Percentiles rank a stretch among this genome's conserved stretches.
Conservation (phyloP, 2,797 vertebrate genomes). For the Alca torda region DNA sequence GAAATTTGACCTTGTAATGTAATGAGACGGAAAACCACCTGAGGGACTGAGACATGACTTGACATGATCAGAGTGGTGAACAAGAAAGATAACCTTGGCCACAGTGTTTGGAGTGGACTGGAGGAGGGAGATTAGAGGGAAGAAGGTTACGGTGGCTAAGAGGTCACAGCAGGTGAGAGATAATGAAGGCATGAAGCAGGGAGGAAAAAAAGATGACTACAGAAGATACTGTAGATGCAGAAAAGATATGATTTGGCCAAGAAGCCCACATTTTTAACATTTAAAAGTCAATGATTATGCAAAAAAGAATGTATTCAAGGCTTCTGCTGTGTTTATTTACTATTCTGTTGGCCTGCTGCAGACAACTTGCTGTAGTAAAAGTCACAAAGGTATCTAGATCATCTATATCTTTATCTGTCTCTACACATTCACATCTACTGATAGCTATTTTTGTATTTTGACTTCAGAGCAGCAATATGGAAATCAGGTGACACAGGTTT, state of each 20-base stretch:
- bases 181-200: neutral
- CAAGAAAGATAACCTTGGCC: conserved; percentile 5
- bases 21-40: conserved; percentile 6
- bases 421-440: neutral
- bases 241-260: neutral
- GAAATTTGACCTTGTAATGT: conserved; percentile 5
- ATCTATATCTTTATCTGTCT: neutral
- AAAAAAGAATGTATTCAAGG: neutral
- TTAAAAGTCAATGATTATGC: neutral
- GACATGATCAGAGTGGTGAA: neutral
- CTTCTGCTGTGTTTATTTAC: neutral
- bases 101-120: neutral
- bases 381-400: neutral
- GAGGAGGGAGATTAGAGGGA: neutral
- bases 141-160: neutral
- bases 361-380: neutral
- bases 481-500: neutral
- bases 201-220: neutral
- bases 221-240: neutral
- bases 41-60: neutral
- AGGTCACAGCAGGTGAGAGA: neutral
- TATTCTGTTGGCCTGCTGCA: neutral
- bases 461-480: neutral
- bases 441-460: neutral
- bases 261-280: neutral